Evolutionary conservation across 2,113 vertebrate species (phyloP), one percentile per base, ranked within the genome.

Genomic region (Theristicus caerulescens): DNA sequence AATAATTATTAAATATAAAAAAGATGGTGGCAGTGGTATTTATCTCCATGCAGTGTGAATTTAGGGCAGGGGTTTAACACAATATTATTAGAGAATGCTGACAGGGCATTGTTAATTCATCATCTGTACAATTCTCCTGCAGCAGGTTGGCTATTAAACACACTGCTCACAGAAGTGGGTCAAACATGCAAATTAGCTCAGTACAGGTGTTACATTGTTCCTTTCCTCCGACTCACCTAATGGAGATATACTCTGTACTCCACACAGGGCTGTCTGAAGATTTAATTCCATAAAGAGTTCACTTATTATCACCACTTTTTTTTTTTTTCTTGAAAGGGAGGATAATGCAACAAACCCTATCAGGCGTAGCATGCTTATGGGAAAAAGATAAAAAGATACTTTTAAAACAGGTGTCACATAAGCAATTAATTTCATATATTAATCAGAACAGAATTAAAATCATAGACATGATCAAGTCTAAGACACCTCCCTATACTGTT

Each of bases 171-270:
- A 71, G 61, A 90, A 85, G 10, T 69, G 90, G 55, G 70, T 77
- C 49, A 97, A 77, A 89, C 55, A 74, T 47, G 27, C 61, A 94
- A 91, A 94, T 94, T 77, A 86, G 11, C 58, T 95, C 55, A 80
- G 44, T 66, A 49, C 18, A 93, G 51, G n/a, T 88, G 40, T 82
- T 67, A 67, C 17, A 44, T 64, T 72, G 19, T 70, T 91, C 49
- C 31, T 93, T 72, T 83, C 51, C 40, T 88, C 31, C 1, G 1
- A 78, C 16, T 87, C 29, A 36, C 36, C 10, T 88, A 88, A 59
- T 36, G 31, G 51, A 96, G 52, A 49, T 49, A 40, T 11, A 73
- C 16, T 46, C 22, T 65, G 19, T 44, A n/a, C 42, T 88, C 32
- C n/a, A 19, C 40, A 54, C 13, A 70, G n/a, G 32, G 18, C 36